Conservation (phyloP, 2,888 invertebrate genomes). For the Rotaria macrura region DNA sequence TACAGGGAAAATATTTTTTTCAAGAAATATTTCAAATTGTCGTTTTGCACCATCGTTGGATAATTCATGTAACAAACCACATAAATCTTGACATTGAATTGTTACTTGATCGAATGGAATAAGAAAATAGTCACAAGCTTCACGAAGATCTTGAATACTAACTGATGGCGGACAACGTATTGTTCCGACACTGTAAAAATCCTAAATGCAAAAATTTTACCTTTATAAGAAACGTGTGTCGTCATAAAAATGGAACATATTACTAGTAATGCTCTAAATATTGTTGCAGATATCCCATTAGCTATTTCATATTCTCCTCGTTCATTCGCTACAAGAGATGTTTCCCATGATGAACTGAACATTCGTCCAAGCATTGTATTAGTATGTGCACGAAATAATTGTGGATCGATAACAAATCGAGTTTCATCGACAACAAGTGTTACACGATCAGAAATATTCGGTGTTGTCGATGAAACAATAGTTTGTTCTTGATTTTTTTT, state of each 20-base stretch:
- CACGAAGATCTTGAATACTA: constrained; percentile 84
- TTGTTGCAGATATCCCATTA: constrained; percentile 85
- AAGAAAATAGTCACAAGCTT: constrained; percentile 93
- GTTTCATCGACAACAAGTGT: constrained; percentile 93
- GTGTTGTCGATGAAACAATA: background rate
- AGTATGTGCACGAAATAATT: constrained; percentile 81
- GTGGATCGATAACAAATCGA: constrained; percentile 79
- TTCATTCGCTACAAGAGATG: constrained; percentile 75
- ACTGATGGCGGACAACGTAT: constrained; percentile 90
- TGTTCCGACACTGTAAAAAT: constrained; percentile 78
- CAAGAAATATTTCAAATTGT: constrained; percentile 89
- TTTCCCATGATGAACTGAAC: constrained; percentile 53
- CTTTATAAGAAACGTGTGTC: too few relatives aligned
- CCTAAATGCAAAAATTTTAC: constrained; percentile 52
- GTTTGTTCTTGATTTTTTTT: background rate
- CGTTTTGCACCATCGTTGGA: constrained; percentile 97
- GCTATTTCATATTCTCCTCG: constrained; percentile 92
- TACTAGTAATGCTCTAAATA: constrained; percentile 77
- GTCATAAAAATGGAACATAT: too few relatives aligned
- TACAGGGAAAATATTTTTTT: constrained; percentile 77
- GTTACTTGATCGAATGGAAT: constrained; percentile 83
- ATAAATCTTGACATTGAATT: constrained; percentile 81
- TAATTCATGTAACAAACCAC: constrained; percentile 90
- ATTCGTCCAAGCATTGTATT: constrained; percentile 82
- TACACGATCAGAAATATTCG: background rate